Conservation (phyloP, 1,140 invertebrate species). For the Scaptodrosophila lebanonensis region DNA sequence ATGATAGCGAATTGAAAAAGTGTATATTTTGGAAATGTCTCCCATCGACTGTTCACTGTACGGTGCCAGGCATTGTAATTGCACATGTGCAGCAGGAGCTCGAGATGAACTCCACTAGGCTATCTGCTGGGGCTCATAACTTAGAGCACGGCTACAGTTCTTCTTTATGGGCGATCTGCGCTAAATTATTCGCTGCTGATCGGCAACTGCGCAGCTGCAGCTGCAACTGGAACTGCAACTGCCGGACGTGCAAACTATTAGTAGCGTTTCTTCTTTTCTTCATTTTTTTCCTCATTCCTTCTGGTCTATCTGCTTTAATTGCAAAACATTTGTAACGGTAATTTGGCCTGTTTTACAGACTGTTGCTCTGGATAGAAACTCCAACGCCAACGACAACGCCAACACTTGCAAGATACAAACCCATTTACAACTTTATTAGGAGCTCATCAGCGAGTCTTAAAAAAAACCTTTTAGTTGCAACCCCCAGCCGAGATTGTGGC, state of each 20-base stretch:
- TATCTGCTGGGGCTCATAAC: slow-evolving; percentile 56
- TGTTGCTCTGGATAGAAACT: background rate
- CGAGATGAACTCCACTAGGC: slow-evolving; percentile 59
- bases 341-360: too few species aligned
- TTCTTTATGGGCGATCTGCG: slow-evolving; percentile 55
- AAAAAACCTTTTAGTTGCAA: too few species aligned
- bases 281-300: too few species aligned
- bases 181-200: slow-evolving; percentile 49
- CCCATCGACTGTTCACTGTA: background rate
- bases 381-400: too few species aligned
- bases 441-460: background rate
- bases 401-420: too few species aligned
- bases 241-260: too few species aligned
- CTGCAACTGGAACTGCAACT: slow-evolving; percentile 30
- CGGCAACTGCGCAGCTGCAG: slow-evolving; percentile 8
- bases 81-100: slow-evolving; percentile 54
- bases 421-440: slow-evolving; percentile 62
- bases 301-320: too few species aligned
- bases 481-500: slow-evolving; percentile 15
- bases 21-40: too few species aligned
- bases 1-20: too few species aligned
- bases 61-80: too few species aligned
- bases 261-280: too few species aligned
- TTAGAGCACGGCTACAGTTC: slow-evolving; percentile 61
- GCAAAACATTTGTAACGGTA: slow-evolving; percentile 27